phyloP scores from a whole-genome alignment of 1,140 invertebrate species.

The Conus betulinus region DNA sequence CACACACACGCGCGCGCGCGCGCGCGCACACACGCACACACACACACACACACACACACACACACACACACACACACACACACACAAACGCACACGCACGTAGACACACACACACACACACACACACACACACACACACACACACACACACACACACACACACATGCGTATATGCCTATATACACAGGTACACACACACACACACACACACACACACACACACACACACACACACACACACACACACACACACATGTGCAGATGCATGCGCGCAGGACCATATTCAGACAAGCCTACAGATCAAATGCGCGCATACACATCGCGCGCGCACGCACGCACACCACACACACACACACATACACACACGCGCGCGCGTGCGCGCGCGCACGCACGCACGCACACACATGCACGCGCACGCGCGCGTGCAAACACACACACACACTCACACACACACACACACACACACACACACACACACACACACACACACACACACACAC shows the following conservation, averaged over 20 bases:
- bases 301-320: background rate
- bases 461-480: background rate
- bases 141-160: slow-evolving; percentile 6
- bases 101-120: no score
- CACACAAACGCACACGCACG: no score
- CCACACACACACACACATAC: background rate
- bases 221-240: background rate
- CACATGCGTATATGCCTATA: background rate
- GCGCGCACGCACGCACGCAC: background rate
- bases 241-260: background rate
- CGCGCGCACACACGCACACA: no score
- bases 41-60: no score
- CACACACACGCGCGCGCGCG: no score
- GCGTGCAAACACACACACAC: background rate
- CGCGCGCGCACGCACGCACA: background rate
- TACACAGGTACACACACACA: background rate
- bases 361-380: background rate
- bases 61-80: no score
- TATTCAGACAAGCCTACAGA: background rate
- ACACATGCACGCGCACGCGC: background rate
- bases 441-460: background rate
- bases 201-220: background rate
- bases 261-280: background rate
- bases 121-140: no score
- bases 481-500: background rate